These are phyloP conservation scores for Heteronetta atricapilla DNA, from an alignment of 2,113 vertebrate genomes.

Conservation along the genomic window DNA sequence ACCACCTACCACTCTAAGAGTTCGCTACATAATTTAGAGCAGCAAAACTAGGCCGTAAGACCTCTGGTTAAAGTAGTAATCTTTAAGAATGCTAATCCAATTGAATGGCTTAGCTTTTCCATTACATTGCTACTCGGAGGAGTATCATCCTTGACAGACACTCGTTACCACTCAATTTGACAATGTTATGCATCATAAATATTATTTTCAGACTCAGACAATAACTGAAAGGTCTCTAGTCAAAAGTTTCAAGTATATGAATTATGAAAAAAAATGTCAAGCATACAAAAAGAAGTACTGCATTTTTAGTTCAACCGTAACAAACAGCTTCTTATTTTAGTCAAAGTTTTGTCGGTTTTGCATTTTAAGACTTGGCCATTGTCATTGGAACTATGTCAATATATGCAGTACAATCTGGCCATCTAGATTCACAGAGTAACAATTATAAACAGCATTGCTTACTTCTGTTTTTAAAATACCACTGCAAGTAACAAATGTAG, in stretches of 20 bases:
- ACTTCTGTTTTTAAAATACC: not conserved
- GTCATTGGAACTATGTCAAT: not conserved
- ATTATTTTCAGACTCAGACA: not conserved
- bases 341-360: not conserved
- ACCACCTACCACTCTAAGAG: not conserved
- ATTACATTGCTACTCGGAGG: not conserved
- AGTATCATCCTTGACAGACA: not conserved
- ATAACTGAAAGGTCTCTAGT: not conserved
- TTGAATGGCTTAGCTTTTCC: conserved; percentile 41
- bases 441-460: not conserved
- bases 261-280: not conserved
- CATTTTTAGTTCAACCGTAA: not conserved
- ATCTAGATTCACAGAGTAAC: not conserved
- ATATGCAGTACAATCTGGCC: not conserved
- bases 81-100: conserved; percentile 66
- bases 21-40: not conserved
- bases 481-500: not conserved
- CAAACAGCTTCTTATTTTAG: not conserved
- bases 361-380: not conserved
- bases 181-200: not conserved
- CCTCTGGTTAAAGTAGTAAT: conserved; percentile 45
- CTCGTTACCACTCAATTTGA: not conserved
- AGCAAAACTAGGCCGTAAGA: conserved; percentile 27
- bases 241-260: not conserved
- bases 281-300: not conserved